Evolutionary conservation across 2,113 vertebrate genomes (phyloP), one percentile per base, ranked within the genome.

Genomic region (Archilochus colubris): DNA sequence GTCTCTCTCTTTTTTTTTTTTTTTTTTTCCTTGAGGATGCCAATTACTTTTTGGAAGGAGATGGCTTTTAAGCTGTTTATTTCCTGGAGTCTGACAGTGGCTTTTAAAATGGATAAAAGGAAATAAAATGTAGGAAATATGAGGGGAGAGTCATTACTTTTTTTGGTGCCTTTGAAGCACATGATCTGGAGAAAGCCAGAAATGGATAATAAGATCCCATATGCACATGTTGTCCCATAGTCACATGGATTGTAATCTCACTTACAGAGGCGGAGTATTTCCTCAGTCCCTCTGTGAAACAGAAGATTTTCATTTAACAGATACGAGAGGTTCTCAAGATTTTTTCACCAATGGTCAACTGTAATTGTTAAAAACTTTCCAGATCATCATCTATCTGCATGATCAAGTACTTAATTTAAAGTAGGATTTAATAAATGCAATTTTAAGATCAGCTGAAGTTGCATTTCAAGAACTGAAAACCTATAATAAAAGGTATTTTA

Each of bases 101-200:
- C 82, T 87, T 93, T 95, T 92, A 43, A 91, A 93, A 80, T 84
- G 81, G 66, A 86, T 95, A 62, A 94, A 93, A 92, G 46, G 22
- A 36, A 82, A 78, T 46, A 78, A 82, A 92, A 84, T 86, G 18
- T 91, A 93, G 92, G 81, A 95, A 92, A 76, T 91, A 54, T 0
- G 3, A 87, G 70, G 70, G 86, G 54, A 94, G 93, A 87, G 36
- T 77, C 40, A 48, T 67, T 22, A 23, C 25, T 40, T 53, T 30
- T 54, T 72, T 36, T 14, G 23, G 23, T 64, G 50, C 69, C 58
- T 87, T 94, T 93, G 74, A 91, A 89, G 46, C 51, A 46, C 77
- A 61, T 82, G 57, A 91, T 81, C 44, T 91, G 70, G 83, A 93
- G 91, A 61, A 86, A 86, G 62, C 30, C 86, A 91, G 68, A 46